A percentile compares a stretch with the other conserved stretches of the same genome.
Evolutionary conservation across 2,113 vertebrate genomes (phyloP).

Genomic region (Cinclus cinclus): DNA sequence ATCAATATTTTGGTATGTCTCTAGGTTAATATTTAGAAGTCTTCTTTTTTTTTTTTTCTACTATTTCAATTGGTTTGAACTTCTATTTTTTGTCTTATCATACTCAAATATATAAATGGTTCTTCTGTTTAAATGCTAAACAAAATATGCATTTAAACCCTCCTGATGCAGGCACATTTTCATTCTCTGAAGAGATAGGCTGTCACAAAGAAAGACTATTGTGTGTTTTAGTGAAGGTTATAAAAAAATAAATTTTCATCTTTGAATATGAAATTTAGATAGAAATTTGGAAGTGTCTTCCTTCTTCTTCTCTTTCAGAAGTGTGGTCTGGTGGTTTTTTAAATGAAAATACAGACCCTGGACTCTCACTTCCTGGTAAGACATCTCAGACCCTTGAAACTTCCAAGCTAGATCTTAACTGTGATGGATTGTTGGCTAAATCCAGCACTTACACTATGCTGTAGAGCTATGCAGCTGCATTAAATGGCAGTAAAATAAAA

Average conservation of each 20-base stretch:
- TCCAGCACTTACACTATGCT: not conserved
- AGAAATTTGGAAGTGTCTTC: not conserved
- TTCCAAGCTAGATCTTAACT: not conserved
- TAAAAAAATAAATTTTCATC: not conserved
- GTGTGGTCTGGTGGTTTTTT: not conserved
- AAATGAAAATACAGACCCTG: not conserved
- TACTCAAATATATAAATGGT: constrained; percentile 10
- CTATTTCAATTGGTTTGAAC: constrained; percentile 17
- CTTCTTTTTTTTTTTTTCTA: not conserved
- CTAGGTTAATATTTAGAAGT: not conserved
- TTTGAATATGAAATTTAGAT: not conserved
- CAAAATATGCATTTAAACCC: not conserved
- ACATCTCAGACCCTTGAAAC: not conserved
- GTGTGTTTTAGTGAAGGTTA: not conserved
- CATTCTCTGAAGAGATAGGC: constrained; percentile 5
- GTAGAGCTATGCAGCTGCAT: not conserved
- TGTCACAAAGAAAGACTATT: not conserved
- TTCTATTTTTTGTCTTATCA: constrained; percentile 32
- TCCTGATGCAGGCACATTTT: not conserved
- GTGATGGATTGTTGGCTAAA: not conserved
- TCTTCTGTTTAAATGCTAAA: constrained; percentile 29
- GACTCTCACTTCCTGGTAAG: not conserved
- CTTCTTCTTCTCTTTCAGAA: not conserved
- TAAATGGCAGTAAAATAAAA: not conserved
- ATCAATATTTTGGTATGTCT: not conserved